These are phyloP conservation scores for Pipistrellus nathusii DNA, from an alignment of 2,797 vertebrate genomes.

Conservation along the genomic window DNA sequence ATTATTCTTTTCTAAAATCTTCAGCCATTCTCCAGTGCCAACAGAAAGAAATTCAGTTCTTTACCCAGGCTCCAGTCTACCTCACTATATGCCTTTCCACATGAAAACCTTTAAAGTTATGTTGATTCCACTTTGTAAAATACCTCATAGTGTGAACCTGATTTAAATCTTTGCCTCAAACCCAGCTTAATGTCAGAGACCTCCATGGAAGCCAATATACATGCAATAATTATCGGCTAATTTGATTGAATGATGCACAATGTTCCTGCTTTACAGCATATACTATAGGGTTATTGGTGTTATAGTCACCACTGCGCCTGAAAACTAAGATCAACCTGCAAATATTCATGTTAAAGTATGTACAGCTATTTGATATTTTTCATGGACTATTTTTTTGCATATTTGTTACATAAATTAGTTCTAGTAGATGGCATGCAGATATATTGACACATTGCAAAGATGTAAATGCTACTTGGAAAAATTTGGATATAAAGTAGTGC, in stretches of 20 bases:
- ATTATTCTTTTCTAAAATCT: background rate
- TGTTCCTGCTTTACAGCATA: background rate
- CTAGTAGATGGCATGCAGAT: background rate
- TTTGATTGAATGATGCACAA: background rate
- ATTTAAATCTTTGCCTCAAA: background rate
- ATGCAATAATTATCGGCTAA: background rate
- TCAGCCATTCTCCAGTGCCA: background rate
- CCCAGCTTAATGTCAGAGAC: background rate
- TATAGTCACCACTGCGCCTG: background rate
- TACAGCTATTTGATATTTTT: background rate
- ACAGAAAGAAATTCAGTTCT: conserved; percentile 7
- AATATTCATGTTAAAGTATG: conserved; percentile 20
- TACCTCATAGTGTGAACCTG: background rate
- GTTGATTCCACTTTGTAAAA: background rate
- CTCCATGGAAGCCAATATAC: background rate
- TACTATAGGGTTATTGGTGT: background rate
- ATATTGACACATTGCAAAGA: background rate
- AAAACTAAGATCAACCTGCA: conserved; percentile 20
- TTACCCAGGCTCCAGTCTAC: background rate
- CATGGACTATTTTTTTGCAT: conserved; percentile 25
- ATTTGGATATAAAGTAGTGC: conserved; percentile 16
- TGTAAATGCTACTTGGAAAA: conserved; percentile 1
- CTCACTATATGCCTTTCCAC: background rate
- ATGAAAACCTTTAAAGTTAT: background rate
- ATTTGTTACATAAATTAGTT: conserved; percentile 42